Conservation (phyloP, 2,113 vertebrate genomes). For the Oncorhynchus keta region DNA sequence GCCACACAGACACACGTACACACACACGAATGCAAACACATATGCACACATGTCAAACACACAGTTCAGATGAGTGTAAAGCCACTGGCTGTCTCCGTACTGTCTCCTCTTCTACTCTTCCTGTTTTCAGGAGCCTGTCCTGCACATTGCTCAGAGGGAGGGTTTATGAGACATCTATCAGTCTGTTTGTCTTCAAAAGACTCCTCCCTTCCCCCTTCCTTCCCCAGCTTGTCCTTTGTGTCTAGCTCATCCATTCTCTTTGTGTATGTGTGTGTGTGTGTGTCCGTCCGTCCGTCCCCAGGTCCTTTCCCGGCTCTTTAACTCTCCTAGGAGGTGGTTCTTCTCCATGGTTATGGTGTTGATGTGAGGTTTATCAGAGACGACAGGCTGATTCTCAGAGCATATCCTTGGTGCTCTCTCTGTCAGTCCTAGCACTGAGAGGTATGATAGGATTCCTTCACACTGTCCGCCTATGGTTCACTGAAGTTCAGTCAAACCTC, state of each 20-base stretch:
- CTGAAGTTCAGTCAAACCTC: background rate
- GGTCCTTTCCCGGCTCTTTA: background rate
- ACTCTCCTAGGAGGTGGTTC: background rate
- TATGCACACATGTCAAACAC: background rate
- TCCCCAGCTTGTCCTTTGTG: conserved; percentile 7
- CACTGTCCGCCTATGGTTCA: conserved; percentile 1
- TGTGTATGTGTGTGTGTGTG: too few relatives aligned
- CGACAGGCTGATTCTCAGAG: background rate
- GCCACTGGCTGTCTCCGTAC: background rate
- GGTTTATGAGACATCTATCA: background rate
- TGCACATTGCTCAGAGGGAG: background rate
- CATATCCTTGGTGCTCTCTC: background rate
- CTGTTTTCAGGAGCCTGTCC: background rate
- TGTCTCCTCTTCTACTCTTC: background rate
- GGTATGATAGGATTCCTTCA: background rate
- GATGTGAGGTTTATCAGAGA: background rate
- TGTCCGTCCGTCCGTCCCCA: background rate
- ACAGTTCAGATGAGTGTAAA: background rate
- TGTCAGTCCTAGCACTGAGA: background rate
- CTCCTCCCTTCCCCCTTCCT: conserved; percentile 14
- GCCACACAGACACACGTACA: conserved; percentile 1
- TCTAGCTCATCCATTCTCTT: background rate
- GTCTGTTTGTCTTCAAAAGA: conserved; percentile 6
- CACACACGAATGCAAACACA: background rate
- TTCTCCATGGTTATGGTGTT: background rate